Evolutionary conservation across 2,888 invertebrate genomes (phyloP).

Genomic region (Aspidapion aeneum): DNA sequence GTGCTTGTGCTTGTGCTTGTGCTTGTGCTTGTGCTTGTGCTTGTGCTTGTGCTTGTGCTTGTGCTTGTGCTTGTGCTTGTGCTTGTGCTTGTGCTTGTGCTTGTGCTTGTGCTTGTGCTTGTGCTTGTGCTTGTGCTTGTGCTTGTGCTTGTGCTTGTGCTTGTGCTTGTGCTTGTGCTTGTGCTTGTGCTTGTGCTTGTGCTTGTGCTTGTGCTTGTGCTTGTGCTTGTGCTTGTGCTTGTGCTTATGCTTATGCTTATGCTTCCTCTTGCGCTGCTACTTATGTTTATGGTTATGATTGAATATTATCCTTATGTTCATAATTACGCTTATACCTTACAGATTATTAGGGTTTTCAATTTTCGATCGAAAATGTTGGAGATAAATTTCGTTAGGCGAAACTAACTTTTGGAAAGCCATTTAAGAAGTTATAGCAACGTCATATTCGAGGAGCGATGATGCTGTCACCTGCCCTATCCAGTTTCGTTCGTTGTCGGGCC

Average conservation of each 20-base stretch:
- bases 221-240: background rate
- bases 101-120: background rate
- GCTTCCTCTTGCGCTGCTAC: background rate
- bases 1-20: background rate
- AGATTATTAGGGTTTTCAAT: too few species aligned
- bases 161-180: background rate
- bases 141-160: background rate
- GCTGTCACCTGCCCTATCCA: too few species aligned
- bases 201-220: background rate
- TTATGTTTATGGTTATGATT: too few species aligned
- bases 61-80: background rate
- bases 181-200: background rate
- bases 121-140: background rate
- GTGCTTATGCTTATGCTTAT: background rate
- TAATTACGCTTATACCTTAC: too few species aligned
- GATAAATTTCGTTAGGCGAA: too few species aligned
- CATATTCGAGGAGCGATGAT: too few species aligned
- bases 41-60: background rate
- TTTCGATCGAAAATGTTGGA: too few species aligned
- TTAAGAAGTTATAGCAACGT: too few species aligned
- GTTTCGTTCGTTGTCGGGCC: too few species aligned
- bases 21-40: background rate
- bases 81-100: background rate
- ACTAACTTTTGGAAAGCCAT: too few species aligned
- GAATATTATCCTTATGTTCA: too few species aligned